Base-by-base conservation (phyloP, 2,888 invertebrate species). In the Branchellion lobata region DNA sequence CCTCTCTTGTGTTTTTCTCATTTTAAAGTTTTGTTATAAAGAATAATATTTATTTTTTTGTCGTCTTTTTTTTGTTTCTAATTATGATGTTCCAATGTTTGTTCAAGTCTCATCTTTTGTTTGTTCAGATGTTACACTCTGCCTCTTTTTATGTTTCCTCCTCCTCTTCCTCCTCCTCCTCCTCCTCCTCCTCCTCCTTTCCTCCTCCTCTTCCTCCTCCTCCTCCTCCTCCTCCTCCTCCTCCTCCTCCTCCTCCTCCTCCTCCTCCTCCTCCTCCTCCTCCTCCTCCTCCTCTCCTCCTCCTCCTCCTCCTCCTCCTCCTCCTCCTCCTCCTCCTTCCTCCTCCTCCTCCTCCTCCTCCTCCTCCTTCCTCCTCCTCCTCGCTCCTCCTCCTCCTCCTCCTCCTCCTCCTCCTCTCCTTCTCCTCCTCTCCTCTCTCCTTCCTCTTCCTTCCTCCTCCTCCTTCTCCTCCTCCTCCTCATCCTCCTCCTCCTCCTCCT, bases 311-410 rank as follows among this genome's bases (percentile, higher is more conserved):
- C 21, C 14, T 51, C 21, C 14, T 21, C 27, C 31, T 24, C 3
- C 3, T 1, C 33, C 68, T 68, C 33, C 29, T 33, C 29, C 29
- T 18, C 33, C 68, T 68, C 68, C 68, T 21, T 27, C 29, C 1
- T 68, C 68, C 18, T 68, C 68, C 1, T 31, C 18, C 2, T 2
- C 31, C 33, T 68, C 68, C 29, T 24, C 33, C 68, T 68, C 33
- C 18, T 31, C 5, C 18, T 29, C 29, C 5, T 29, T 24, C 68
- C 33, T 68, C n/a, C n/a, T n/a, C 2, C 27, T 33, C 18, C 33
- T 68, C 68, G n/a, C 5, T 36, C 74, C 2, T 36, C 74, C 29
- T 36, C 74, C 24, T 73, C 74, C 2, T 36, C 74, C 5, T 36
- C 74, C 29, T 73, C 40, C 1, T 73, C 21, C 21, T 3, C 21